phyloP scores from a whole-genome alignment of 2,797 vertebrate genomes.

The Okamejei kenojei region DNA sequence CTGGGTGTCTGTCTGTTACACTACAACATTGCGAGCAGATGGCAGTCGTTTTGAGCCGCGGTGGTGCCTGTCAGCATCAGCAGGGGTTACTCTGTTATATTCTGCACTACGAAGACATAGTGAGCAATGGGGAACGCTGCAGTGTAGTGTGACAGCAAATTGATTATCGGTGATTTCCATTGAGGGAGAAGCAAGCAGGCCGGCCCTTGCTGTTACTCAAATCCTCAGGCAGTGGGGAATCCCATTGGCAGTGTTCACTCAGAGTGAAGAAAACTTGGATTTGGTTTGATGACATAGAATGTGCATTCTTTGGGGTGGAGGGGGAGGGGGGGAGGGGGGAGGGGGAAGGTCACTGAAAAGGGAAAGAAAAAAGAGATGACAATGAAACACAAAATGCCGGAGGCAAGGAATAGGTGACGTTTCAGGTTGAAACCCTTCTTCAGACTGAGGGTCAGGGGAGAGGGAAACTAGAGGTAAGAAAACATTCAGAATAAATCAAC shows the following conservation, averaged over 20 bases:
- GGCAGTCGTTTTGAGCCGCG: background rate
- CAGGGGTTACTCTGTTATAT: background rate
- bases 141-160: background rate
- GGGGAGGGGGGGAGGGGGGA: no score
- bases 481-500: no score
- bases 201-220: background rate
- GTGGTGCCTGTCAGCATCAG: background rate
- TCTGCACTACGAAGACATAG: background rate
- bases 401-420: no score
- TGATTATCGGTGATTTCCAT: conserved; percentile 14
- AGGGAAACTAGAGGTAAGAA: no score
- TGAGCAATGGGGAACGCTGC: background rate
- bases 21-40: background rate
- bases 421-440: no score
- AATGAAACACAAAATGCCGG: no score
- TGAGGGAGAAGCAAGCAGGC: background rate
- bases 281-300: no score
- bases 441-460: no score
- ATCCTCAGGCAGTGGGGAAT: background rate
- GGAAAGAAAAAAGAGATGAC: no score
- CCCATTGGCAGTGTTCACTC: background rate
- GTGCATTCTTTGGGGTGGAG: no score
- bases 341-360: no score
- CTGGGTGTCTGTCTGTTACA: conserved; percentile 23
- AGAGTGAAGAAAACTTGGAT: no score